A percentile compares a stretch with the other conserved stretches of the same genome.
These are phyloP conservation scores for Parthenolecanium corni DNA, from an alignment of 2,888 invertebrate species.

Conservation along the genomic window DNA sequence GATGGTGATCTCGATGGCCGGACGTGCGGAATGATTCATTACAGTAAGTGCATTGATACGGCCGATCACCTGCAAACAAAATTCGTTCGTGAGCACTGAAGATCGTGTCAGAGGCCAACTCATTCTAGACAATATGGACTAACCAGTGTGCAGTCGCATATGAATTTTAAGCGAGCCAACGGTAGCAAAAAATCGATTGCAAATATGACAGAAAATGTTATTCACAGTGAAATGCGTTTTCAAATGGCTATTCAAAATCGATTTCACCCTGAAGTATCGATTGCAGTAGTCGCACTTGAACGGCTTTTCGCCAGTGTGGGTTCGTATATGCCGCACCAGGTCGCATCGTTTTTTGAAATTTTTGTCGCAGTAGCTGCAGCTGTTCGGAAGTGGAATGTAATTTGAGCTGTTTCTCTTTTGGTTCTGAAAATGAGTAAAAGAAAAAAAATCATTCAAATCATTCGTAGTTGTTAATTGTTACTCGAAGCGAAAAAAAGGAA, in stretches of 20 bases:
- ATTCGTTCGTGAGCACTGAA: too few species aligned
- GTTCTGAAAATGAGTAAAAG: too few species aligned
- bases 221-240: constrained; percentile 46
- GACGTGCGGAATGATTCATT: constrained; percentile 52
- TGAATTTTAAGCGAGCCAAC: constrained; percentile 56
- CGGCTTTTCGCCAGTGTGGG: constrained; percentile 53
- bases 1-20: constrained; percentile 53
- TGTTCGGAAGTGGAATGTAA: constrained; percentile 34
- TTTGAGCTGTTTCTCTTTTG: constrained; percentile 29
- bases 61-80: constrained; percentile 43
- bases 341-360: constrained; percentile 54
- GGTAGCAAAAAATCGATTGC: constrained; percentile 50
- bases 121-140: too few species aligned
- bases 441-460: too few species aligned
- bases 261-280: constrained; percentile 52
- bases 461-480: too few species aligned
- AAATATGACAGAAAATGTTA: constrained; percentile 52
- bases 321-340: constrained; percentile 46
- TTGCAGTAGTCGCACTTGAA: constrained; percentile 46
- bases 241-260: constrained; percentile 51
- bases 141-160: constrained; percentile 52
- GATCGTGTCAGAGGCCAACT: too few species aligned
- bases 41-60: constrained; percentile 50
- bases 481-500: too few species aligned
- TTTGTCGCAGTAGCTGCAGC: constrained; percentile 49